Percentiles rank a stretch among this genome's conserved stretches.
Evolutionary conservation across 2,113 vertebrate genomes (phyloP).

Genomic region (Haemorhous mexicanus): DNA sequence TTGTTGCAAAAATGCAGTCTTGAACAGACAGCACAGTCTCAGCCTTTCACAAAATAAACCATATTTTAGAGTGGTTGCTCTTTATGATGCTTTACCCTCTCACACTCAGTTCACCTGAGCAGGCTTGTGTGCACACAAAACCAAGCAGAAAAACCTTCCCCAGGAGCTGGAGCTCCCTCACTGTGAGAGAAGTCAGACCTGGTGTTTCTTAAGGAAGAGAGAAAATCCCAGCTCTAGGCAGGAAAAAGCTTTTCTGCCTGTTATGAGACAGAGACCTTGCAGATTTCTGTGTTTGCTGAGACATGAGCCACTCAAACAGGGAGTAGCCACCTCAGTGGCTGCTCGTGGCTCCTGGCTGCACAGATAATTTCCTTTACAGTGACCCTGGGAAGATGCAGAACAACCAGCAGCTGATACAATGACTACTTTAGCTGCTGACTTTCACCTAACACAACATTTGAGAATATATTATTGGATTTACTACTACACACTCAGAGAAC

Average conservation of each 20-base stretch:
- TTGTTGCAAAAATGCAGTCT: neutral
- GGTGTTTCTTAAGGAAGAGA: neutral
- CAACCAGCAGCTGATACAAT: neutral
- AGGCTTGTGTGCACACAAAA: neutral
- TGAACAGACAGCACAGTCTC: neutral
- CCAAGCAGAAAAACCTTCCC: neutral
- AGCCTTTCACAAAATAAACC: neutral
- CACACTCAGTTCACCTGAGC: neutral
- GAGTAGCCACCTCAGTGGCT: neutral
- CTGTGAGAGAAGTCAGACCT: neutral
- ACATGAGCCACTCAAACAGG: rapidly evolving
- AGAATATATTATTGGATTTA: neutral
- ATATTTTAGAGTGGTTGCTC: too few relatives aligned
- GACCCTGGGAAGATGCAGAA: neutral
- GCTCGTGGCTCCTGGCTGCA: neutral
- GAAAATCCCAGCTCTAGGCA: neutral
- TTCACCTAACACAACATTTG: neutral
- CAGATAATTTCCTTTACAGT: neutral
- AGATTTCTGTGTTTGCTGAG: neutral
- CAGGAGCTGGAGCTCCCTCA: neutral
- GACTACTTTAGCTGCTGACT: neutral
- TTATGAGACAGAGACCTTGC: neutral
- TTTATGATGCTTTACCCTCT: neutral
- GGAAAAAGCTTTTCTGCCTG: neutral
- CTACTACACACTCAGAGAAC: neutral